phyloP scores from a whole-genome alignment of 2,113 vertebrate species.

The Sylvilagus bachmani region DNA sequence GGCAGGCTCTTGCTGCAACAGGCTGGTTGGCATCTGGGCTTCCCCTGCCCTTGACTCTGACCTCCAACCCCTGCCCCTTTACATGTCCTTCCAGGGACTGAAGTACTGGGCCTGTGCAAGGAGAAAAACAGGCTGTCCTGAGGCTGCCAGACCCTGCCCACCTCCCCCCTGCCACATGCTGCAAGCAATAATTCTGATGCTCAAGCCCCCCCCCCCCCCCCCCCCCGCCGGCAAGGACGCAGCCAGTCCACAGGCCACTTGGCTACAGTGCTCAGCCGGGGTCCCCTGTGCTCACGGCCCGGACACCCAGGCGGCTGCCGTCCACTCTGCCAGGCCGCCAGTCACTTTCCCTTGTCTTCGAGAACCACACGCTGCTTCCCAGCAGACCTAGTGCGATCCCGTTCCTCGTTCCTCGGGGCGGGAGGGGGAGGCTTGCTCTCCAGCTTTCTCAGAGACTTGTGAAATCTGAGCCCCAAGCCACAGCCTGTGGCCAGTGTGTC shows the following conservation, averaged over 20 bases:
- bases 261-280: not conserved
- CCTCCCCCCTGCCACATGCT: not conserved
- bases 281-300: not conserved
- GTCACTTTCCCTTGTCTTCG: not conserved
- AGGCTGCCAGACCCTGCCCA: not conserved
- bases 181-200: not conserved
- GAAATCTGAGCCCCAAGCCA: slow-evolving; percentile 72
- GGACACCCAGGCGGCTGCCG: not conserved
- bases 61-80: not conserved
- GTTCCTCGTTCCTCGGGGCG: not conserved
- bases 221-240: too few species aligned
- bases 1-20: not conserved
- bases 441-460: slow-evolving; percentile 66
- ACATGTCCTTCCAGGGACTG: slow-evolving; percentile 64
- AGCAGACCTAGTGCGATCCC: slow-evolving; percentile 43
- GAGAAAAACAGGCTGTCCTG: not conserved
- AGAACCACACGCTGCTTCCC: slow-evolving; percentile 36
- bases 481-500: slow-evolving; percentile 69
- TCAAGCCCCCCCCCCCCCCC: too few species aligned
- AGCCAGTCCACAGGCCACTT: not conserved
- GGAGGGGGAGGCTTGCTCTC: slow-evolving; percentile 19
- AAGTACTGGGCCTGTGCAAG: slow-evolving; percentile 62
- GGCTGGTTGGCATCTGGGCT: not conserved
- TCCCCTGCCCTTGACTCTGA: not conserved
- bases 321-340: not conserved